A percentile compares a stretch with the other conserved stretches of the same genome.
These are phyloP conservation scores for Carassius auratus DNA, from an alignment of 2,113 vertebrate species.

Conservation along the genomic window DNA sequence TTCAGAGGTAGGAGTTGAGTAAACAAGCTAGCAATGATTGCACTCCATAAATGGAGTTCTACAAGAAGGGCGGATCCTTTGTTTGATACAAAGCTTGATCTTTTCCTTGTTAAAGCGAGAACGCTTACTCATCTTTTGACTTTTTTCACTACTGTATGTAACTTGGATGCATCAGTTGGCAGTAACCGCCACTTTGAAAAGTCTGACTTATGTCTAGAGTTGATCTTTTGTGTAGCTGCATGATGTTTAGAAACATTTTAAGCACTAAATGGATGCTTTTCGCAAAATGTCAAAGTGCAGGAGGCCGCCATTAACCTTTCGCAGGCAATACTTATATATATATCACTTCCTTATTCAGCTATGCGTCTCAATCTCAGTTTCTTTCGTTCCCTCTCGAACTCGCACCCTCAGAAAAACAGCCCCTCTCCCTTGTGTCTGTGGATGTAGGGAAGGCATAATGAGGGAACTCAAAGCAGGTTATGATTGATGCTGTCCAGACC, in stretches of 20 bases:
- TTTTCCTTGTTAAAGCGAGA: background rate
- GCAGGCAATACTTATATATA: constrained; percentile 24
- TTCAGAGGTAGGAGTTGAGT: constrained; percentile 13
- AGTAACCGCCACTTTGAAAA: background rate
- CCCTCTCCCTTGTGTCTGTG: constrained; percentile 14
- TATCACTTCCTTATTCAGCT: constrained; percentile 15
- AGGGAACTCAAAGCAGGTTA: constrained; percentile 52
- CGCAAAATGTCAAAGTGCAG: background rate
- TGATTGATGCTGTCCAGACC: constrained; percentile 59
- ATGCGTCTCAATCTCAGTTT: constrained; percentile 22
- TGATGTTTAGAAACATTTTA: constrained; percentile 13
- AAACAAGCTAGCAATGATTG: constrained; percentile 25
- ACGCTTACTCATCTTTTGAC: background rate
- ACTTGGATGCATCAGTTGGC: background rate
- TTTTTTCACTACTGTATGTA: background rate
- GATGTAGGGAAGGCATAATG: constrained; percentile 35
- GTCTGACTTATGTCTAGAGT: background rate
- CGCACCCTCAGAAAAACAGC: background rate
- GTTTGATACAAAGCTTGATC: constrained; percentile 13
- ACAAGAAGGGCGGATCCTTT: background rate
- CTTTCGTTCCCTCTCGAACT: background rate
- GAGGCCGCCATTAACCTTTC: constrained; percentile 20
- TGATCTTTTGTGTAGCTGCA: background rate
- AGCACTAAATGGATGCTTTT: constrained; percentile 1
- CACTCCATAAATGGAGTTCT: constrained; percentile 23